These are phyloP conservation scores for Antechinus flavipes DNA, from an alignment of 2,113 vertebrate species.

Conservation along the genomic window DNA sequence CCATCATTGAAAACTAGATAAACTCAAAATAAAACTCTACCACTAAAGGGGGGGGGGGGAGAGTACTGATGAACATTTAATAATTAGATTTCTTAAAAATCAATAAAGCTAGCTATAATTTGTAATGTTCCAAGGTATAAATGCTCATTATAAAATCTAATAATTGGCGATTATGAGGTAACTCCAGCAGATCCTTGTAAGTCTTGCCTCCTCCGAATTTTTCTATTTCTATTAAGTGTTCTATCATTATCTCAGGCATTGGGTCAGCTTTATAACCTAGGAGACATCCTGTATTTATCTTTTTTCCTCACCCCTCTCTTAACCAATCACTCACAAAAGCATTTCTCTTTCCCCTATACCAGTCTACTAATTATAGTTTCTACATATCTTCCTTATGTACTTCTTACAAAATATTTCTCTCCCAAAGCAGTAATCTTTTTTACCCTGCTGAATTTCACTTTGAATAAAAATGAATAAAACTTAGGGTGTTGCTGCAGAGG, in stretches of 20 bases:
- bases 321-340: background rate
- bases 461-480: background rate
- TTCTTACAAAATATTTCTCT: background rate
- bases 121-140: background rate
- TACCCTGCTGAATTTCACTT: background rate
- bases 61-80: background rate
- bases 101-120: background rate
- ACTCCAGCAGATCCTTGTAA: background rate
- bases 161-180: background rate
- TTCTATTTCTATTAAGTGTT: background rate
- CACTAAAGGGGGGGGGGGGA: background rate
- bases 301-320: background rate
- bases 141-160: background rate
- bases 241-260: background rate
- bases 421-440: background rate
- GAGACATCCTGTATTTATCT: background rate
- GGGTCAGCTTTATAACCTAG: background rate
- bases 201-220: background rate
- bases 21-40: background rate
- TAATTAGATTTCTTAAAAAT: background rate
- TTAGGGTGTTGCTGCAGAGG: background rate
- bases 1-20: background rate
- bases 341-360: background rate
- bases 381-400: background rate
- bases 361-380: background rate